Conservation (phyloP, 1,140 invertebrate genomes). For the Propsilocerus akamusi region DNA sequence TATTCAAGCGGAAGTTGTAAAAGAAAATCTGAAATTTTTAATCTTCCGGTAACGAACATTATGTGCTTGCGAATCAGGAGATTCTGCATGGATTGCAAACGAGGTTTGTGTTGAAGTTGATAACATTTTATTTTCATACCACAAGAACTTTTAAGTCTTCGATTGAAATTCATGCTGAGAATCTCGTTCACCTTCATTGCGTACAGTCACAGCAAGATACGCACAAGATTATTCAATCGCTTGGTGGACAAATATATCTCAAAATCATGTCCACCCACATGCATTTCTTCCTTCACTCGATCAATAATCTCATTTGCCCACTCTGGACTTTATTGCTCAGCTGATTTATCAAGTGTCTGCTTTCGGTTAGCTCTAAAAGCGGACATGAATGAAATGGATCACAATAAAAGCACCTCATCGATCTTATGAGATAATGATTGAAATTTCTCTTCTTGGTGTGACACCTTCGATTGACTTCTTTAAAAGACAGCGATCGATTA, state of each 20-base stretch:
- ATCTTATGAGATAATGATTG: too few species aligned
- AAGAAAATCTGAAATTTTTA: neutral
- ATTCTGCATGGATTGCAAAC: slow-evolving; percentile 13
- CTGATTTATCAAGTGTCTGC: too few species aligned
- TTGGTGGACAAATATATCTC: neutral
- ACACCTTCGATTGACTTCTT: too few species aligned
- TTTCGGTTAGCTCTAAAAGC: too few species aligned
- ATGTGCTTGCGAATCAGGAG: slow-evolving; percentile 16
- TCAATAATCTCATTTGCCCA: neutral
- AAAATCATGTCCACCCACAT: neutral
- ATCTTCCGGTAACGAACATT: neutral
- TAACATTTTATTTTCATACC: too few species aligned
- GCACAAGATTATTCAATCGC: neutral
- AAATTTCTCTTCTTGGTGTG: too few species aligned
- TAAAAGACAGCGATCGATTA: too few species aligned
- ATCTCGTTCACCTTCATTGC: neutral
- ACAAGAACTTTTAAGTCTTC: too few species aligned
- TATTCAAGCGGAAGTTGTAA: neutral
- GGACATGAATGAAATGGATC: too few species aligned
- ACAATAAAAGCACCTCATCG: too few species aligned
- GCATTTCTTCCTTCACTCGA: neutral
- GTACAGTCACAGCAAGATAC: neutral
- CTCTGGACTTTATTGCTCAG: too few species aligned
- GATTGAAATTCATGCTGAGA: neutral
- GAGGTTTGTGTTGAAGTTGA: slow-evolving; percentile 10